Base-by-base conservation (phyloP, 2,797 vertebrate species). In the Clarias laeviceps region DNA sequence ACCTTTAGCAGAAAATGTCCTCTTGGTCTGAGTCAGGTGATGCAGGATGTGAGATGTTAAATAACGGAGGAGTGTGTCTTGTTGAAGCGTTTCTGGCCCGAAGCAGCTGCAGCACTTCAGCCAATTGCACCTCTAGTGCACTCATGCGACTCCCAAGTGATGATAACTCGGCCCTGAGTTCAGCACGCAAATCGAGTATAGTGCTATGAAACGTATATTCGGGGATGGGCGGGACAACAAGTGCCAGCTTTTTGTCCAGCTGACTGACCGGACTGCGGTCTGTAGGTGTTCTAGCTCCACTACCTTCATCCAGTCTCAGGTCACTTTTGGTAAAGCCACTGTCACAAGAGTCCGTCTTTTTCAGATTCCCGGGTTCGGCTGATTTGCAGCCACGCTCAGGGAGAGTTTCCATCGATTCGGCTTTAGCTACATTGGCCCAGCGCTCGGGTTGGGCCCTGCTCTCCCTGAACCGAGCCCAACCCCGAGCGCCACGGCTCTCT, bases 271-370 rank as follows among this genome's bases (percentile, higher is more conserved):
- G 98, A 90, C 98, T 99, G 73, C 95, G 95, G 90, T 98, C 98
- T 93, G 97, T 97, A 0, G 98, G 97, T 34, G 97, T 97, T 83
- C 95, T 91, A 0, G 94, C 96, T 0, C 97, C 96, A 0, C 91
- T 96, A 5, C 91, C 96, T 5, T 96, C 98, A 93, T 99, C 98
- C 92, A 99, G 94, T 4, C 98, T 97, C 91, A 99, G 93, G 93
- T 99, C 98, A 18, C 98, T 99, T 92, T 98, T 99, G 89, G 98
- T 99, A 91, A 99, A 99, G 80, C 98, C 98, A 0, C 98, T 99
- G 88, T 99, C 98, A 20, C 97, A 99, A 0, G 98, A 99, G 94
- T 99, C 98, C 0, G 98, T 99, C 94, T 99, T 99, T 95, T 98
- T 99, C 84, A 99, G 93, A 0, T 96, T 96, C 83, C 93, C 94